Evolutionary conservation across 2,797 vertebrate genomes (phyloP), one percentile per base, ranked within the genome.

Genomic region (Myripristis murdjan): DNA sequence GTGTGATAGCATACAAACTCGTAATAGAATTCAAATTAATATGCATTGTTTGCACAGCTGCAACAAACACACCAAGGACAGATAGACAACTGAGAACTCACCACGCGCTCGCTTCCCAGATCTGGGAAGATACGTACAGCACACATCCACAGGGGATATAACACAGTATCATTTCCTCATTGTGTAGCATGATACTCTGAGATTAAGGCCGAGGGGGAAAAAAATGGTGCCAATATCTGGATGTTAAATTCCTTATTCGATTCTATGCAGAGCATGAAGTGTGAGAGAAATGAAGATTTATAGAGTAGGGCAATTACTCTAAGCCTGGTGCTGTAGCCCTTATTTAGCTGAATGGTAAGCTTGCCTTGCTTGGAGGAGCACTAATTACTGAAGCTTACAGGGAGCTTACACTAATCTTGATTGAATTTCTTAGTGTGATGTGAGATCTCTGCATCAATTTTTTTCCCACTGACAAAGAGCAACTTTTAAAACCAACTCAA

Each of bases 391-490:
- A 85, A 89, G 83, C 87, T 84, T 89, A 88, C 73, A 70, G 65
- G 59, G 70, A 73, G 86, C 75, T 88, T 86, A 87, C 73, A 82
- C 81, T 92, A 88, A 89, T 91, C 87, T 91, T 89, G 88, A 92
- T 90, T 88, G 86, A 88, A 90, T 84, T 88, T 86, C 70, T 74
- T 67, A 90, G 73, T 81, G 75, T 67, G 80, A 81, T 82, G 84
- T 80, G 80, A 86, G 84, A 91, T 87, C 77, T 72, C 22, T 7
- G 71, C 62, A 62, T 83, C 76, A 85, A 82, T 87, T 73, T 86
- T 87, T 78, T 90, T 87, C 77, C 70, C 77, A 85, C 77, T 85
- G 65, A 85, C 77, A 83, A 84, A 79, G 51, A 68, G 35, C 35
- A 86, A 85, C 84, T 87, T 88, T 81, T 54, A 66, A 79, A 84